These are phyloP conservation scores for Anagyrus pseudococci DNA, from an alignment of 2,888 invertebrate species.

Conservation along the genomic window DNA sequence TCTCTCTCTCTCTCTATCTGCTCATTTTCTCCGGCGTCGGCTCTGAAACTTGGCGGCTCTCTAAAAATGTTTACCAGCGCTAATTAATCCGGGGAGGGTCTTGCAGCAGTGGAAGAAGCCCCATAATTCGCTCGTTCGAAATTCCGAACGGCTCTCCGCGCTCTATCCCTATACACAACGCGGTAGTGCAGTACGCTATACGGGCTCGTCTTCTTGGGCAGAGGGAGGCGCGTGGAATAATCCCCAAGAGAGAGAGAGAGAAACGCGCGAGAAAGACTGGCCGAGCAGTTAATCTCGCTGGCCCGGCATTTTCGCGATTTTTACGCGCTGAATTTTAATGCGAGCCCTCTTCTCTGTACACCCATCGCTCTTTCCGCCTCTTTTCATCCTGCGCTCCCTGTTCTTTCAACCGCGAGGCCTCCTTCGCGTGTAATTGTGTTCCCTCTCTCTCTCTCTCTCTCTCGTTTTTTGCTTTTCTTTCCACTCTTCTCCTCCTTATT, in stretches of 20 bases:
- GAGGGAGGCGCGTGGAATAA: slow-evolving; percentile 14
- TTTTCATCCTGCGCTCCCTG: background rate
- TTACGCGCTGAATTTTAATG: slow-evolving; percentile 35
- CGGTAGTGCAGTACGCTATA: too few relatives aligned
- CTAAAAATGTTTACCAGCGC: slow-evolving; percentile 15
- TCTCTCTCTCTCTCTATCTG: slow-evolving; percentile 2
- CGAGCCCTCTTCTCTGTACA: background rate
- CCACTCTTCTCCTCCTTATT: too few relatives aligned
- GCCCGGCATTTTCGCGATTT: slow-evolving; percentile 24
- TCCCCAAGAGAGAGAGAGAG: slow-evolving; percentile 1
- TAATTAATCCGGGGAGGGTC: slow-evolving; percentile 21
- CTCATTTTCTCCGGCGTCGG: background rate
- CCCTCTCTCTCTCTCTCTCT: background rate
- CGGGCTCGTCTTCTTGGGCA: background rate
- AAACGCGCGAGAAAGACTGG: too few relatives aligned
- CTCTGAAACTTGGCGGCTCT: background rate
- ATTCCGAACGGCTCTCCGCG: slow-evolving; percentile 13
- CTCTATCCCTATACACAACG: background rate
- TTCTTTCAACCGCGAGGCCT: slow-evolving; percentile 2
- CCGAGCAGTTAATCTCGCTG: slow-evolving; percentile 31
- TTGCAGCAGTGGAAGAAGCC: background rate
- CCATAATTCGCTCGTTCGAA: slow-evolving; percentile 32
- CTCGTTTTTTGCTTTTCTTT: too few relatives aligned
- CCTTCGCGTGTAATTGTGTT: slow-evolving; percentile 19
- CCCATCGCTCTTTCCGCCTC: background rate